Conservation (phyloP, 2,113 vertebrate species). For the Ammodramus savannarum region DNA sequence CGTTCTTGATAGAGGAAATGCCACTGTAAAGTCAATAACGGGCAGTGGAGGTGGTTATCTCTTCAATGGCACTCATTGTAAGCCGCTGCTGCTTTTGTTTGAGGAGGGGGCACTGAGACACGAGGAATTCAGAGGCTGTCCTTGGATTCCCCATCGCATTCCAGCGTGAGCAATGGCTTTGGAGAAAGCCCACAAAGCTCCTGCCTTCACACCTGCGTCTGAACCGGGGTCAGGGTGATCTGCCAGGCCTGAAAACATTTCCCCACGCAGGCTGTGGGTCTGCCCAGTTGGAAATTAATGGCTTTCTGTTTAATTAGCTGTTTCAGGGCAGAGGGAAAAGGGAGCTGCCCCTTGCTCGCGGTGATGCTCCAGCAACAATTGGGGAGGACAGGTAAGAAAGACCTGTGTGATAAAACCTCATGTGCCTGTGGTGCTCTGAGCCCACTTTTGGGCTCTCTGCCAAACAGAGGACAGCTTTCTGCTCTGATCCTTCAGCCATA, state of each 20-base stretch:
- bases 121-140: neutral
- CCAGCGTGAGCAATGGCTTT: neutral
- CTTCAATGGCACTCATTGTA: neutral
- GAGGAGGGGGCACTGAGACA: neutral
- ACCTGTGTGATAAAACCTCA: fast-evolving
- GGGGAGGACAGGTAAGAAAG: neutral
- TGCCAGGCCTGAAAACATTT: neutral
- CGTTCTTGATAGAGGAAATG: neutral
- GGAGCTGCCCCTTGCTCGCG: fast-evolving
- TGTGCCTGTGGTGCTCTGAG: neutral
- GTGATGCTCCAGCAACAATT: neutral
- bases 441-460: neutral
- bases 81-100: neutral
- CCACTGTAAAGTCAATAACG: neutral
- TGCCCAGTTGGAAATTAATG: neutral
- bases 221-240: neutral
- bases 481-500: neutral
- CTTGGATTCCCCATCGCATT: neutral
- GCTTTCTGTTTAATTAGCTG: neutral
- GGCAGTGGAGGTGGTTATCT: neutral
- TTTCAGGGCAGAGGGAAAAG: neutral
- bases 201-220: neutral
- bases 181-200: neutral
- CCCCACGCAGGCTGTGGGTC: neutral
- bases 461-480: neutral